Base-by-base conservation (phyloP, 2,888 invertebrate species). In the Onchidella celtica region DNA sequence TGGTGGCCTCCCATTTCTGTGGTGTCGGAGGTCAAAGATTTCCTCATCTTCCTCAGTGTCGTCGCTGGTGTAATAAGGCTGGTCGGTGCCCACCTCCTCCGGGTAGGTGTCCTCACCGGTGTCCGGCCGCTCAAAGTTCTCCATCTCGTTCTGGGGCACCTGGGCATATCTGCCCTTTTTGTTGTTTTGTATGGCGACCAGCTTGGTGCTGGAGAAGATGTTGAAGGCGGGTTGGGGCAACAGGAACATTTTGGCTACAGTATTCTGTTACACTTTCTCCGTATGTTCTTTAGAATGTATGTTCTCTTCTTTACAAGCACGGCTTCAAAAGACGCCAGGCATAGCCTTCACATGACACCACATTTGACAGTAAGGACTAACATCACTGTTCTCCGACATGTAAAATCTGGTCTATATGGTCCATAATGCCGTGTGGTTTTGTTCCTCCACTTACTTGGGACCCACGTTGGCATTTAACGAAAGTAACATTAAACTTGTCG, bases 131-230 rank as follows among this genome's bases (percentile, higher is more conserved):
- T 76, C 76, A 27, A 76, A 66, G 21, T 68, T 66, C 55, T 55
- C 57, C 14, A n/a, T 55, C 34, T 76, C 76, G 4, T n/a, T 27
- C 32, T 76, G 76, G 9, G 76, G 76, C 29, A 76, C 66, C 27
- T 76, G 57, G 66, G 66, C 34, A 66, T 76, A 76, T n/a, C 47
- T 65, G 21, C 76, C 65, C 36, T 76, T 76, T 6, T 17, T 29
- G 6, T 24, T 32, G 11, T 24, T 36, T 3, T 65, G 11, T 66
- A 66, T 9, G 76, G 76, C n/a, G 9, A 76, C 66, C 14, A 66
- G n/a, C 17, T 75, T 75, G 1, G 75, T 75, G 1, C 38, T 27
- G 6, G 38, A 38, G 40, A 75, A 47, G 21, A 76, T 57, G 34
- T 24, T 66, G 32, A 76, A 34, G 21, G 76, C 32, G 21, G 32